Base-by-base conservation (phyloP, 2,888 invertebrate species). In the Adelognathus sp. region DNA sequence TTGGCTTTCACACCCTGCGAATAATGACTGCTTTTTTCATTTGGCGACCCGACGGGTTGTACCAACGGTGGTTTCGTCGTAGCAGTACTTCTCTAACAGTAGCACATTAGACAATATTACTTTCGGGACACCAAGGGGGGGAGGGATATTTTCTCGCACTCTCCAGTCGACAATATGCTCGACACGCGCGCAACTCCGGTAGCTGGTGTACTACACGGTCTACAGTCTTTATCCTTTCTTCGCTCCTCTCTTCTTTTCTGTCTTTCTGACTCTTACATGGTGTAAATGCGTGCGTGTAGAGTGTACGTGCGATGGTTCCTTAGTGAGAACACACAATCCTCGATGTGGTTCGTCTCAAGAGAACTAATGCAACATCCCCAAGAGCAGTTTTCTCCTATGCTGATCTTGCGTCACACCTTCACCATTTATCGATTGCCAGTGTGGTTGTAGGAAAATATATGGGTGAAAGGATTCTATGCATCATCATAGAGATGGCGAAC, bases 21-120 rank as follows among this genome's bases (percentile, higher is more conserved):
- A 85, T 84, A 84, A 85, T 78, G 82, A 81, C 82, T 82, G 80
- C 77, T 77, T 82, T 82, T 83, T 84, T 80, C 82, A 81, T 82
- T 82, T 79, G 66, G 66, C 76, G 75, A 70, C 58, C 74, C 64
- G 58, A 58, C 75, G 44, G 31, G 50, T 66, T 33, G 64, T 66
- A 41, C 44, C 72, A 50, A 41, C 64, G 29, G 2, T 71, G n/a
- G 58, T 31, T 41, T 29, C 33, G 33, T 31, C 52, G 72, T 58
- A 50, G 60, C 31, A 29, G 58, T 78, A 72, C 71, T 78, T 64
- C 61, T 73, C 70, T 69, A 78, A 82, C 82, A 78, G 82, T 81
- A 81, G 82, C 82, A 79, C 86, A 86, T 86, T 86, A 86, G 83
- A 80, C 85, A 81, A 81, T 86, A 86, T 86, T 86, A 86, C 86